Base-by-base conservation (phyloP, 1,140 invertebrate species). In the Drosophila erecta region DNA sequence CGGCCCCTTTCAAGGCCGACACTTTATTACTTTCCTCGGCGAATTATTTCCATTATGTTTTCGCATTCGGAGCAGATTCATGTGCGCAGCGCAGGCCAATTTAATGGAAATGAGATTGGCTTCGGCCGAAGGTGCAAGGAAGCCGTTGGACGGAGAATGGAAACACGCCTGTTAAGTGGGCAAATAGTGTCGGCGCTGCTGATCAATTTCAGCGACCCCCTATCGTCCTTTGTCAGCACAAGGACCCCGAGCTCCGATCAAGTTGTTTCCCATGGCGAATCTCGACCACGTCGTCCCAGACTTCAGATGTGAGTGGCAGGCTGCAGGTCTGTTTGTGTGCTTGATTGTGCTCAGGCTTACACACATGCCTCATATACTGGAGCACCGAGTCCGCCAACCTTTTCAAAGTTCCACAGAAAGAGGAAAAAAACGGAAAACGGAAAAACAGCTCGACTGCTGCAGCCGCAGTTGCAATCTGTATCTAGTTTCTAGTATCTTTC, bases 31-130 rank as follows among this genome's bases (percentile, higher is more conserved):
- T 59, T 73, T 77, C 57, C 54, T 53, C 67, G 67, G 73, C 73
- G 70, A 77, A 81, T 81, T 81, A 80, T 81, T 81, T 81, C 81
- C 79, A 58, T 81, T 81, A 80, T 71, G 62, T 70, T 53, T 59
- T 59, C 47, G 30, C 37, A 43, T 54, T 67, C 14, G 27, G 43
- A 24, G 65, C 50, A 56, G 46, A 66, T 69, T 55, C 41, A 24
- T 30, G 30, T 30, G 50, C 43, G 11, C 50, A 38, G 12, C 44
- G 22, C 47, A 51, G 41, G 51, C 17, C 72, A 60, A 57, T 46
- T 72, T 76, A 76, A 81, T 61, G 51, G 70, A 66, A 81, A 81
- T 61, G 72, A 76, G 55, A 71, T 81, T 47, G 50, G 46, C 40
- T 50, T 55, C 35, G 50, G 20, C 46, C n/a, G 46, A 40, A 20